Conservation (phyloP, 1,140 invertebrate genomes). For the Drosophila dunni region DNA sequence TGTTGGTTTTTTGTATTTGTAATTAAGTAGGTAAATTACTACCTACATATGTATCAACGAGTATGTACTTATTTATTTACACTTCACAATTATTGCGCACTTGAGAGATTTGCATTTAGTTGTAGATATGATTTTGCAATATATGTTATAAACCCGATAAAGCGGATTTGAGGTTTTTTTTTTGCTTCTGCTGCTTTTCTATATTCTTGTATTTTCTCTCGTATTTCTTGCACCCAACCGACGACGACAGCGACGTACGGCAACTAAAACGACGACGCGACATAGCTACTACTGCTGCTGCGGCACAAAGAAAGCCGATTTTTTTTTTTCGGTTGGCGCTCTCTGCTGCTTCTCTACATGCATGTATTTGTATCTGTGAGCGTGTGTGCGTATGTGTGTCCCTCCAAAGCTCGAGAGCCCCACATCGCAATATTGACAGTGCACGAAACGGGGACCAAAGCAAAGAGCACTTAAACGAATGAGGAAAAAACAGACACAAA, state of each 20-base stretch:
- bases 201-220: slow-evolving; percentile 52
- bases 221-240: slow-evolving; percentile 76
- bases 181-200: slow-evolving; percentile 19
- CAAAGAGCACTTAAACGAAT: slow-evolving; percentile 42
- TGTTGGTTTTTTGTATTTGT: slow-evolving; percentile 29
- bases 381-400: slow-evolving; percentile 38
- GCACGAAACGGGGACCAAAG: slow-evolving; percentile 50
- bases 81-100: slow-evolving; percentile 72
- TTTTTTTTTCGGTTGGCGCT: slow-evolving; percentile 57
- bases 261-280: slow-evolving; percentile 68
- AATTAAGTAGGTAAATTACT: slow-evolving; percentile 50
- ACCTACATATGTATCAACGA: slow-evolving; percentile 2
- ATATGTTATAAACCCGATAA: slow-evolving; percentile 54
- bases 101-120: slow-evolving; percentile 66
- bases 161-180: slow-evolving; percentile 40
- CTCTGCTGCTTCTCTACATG: slow-evolving; percentile 43
- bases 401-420: slow-evolving; percentile 52
- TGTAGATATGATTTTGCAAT: slow-evolving; percentile 37
- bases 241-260: slow-evolving; percentile 80
- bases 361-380: slow-evolving; percentile 32
- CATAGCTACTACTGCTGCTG: slow-evolving; percentile 48
- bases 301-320: slow-evolving; percentile 67
- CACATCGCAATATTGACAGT: slow-evolving; percentile 41
- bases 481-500: slow-evolving; percentile 33
- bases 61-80: slow-evolving; percentile 71